phyloP scores from a whole-genome alignment of 1,140 invertebrate genomes.

The Orussus abietinus region DNA sequence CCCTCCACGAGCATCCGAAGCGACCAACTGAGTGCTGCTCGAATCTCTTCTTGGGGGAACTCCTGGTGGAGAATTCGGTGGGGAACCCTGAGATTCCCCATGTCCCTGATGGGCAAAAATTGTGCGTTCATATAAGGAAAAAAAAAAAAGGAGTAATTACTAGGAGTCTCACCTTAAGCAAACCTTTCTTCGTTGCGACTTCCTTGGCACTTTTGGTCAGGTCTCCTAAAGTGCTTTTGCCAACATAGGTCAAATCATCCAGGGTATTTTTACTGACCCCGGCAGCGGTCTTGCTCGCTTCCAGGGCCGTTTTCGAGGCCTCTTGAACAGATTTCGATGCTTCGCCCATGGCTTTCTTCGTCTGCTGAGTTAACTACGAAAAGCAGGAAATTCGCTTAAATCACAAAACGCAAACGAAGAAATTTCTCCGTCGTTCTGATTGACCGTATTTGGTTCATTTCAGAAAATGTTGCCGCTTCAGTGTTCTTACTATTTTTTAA shows the following conservation, averaged over 20 bases:
- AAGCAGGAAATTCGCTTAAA: too few relatives aligned
- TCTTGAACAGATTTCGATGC: slow-evolving; percentile 77
- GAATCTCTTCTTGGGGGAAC: slow-evolving; percentile 42
- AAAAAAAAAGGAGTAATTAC: slow-evolving; percentile 11
- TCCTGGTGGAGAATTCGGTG: slow-evolving; percentile 30
- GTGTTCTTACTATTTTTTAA: background rate
- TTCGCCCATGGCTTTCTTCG: slow-evolving; percentile 84
- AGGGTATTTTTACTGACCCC: slow-evolving; percentile 84
- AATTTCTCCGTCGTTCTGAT: too few relatives aligned
- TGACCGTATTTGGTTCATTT: too few relatives aligned
- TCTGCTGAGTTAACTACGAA: slow-evolving; percentile 73
- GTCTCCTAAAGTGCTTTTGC: slow-evolving; percentile 81
- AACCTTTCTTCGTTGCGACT: slow-evolving; percentile 78
- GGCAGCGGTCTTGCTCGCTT: slow-evolving; percentile 82
- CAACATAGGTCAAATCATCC: slow-evolving; percentile 82
- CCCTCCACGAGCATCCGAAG: slow-evolving; percentile 35
- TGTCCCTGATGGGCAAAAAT: slow-evolving; percentile 32
- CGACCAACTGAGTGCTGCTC: slow-evolving; percentile 44
- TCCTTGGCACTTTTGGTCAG: slow-evolving; percentile 89
- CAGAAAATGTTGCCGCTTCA: too few relatives aligned
- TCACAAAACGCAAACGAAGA: too few relatives aligned
- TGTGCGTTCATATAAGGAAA: background rate
- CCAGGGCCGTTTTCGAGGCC: slow-evolving; percentile 76
- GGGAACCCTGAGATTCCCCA: slow-evolving; percentile 47
- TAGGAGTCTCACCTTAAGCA: slow-evolving; percentile 64